Evolutionary conservation across 2,888 invertebrate species (phyloP).

Genomic region (Volucella zonaria): DNA sequence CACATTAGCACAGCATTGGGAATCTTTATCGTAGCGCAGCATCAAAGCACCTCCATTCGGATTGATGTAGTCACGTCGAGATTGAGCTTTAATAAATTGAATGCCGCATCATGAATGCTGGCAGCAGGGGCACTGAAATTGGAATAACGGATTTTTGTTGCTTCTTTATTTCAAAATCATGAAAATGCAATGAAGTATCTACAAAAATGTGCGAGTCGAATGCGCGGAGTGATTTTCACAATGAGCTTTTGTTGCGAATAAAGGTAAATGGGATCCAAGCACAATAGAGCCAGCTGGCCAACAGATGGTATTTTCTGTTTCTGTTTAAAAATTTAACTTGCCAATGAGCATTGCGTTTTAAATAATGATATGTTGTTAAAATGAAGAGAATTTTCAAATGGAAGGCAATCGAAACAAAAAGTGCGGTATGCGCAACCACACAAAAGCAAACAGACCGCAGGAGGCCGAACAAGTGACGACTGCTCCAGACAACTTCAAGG

Average conservation of each 20-base stretch:
- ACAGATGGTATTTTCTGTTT: too few relatives aligned
- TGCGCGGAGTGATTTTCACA: neutral
- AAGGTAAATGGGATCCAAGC: neutral
- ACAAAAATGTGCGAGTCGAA: neutral
- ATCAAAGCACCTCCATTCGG: constrained; percentile 41
- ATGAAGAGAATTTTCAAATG: too few relatives aligned
- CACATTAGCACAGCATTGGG: constrained; percentile 68
- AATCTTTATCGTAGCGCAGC: constrained; percentile 70
- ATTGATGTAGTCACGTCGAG: constrained; percentile 73
- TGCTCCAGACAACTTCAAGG: too few relatives aligned
- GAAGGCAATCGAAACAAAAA: too few relatives aligned
- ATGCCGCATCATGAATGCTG: constrained; percentile 63
- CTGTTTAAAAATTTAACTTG: too few relatives aligned
- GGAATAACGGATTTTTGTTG: constrained; percentile 1
- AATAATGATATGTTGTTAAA: too few relatives aligned
- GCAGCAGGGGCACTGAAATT: neutral
- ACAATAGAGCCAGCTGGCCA: too few relatives aligned
- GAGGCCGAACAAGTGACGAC: too few relatives aligned
- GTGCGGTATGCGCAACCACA: too few relatives aligned
- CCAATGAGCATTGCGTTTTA: too few relatives aligned
- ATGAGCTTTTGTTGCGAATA: constrained; percentile 10
- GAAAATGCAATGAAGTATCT: constrained; percentile 22
- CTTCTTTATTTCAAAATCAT: constrained; percentile 10
- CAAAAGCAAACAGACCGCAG: too few relatives aligned
- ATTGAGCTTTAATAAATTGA: constrained; percentile 73